Percentiles rank a stretch among this genome's conserved stretches.
These are phyloP conservation scores for Aplysia californica DNA, from an alignment of 1,140 invertebrate species.

Conservation along the genomic window DNA sequence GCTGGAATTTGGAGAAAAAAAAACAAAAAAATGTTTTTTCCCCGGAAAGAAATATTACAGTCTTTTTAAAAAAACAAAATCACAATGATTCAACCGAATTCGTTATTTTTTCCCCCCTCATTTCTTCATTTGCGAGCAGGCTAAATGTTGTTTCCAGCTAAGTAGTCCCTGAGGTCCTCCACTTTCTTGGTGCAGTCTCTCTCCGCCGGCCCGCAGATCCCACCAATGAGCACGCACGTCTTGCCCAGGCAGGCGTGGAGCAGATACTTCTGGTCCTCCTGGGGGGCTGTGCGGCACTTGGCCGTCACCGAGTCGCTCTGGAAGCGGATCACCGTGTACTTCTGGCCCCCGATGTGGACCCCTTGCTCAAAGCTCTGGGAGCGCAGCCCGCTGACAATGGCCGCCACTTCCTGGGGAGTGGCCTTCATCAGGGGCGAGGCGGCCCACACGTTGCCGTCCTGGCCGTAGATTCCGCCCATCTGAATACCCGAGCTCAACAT, in stretches of 20 bases:
- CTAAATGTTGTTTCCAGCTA: slow-evolving; percentile 12
- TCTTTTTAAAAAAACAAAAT: too few species aligned
- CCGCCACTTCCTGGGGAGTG: slow-evolving; percentile 13
- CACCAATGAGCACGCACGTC: slow-evolving; percentile 22
- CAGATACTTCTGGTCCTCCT: slow-evolving; percentile 8
- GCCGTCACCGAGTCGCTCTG: slow-evolving; percentile 6
- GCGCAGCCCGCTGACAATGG: slow-evolving; percentile 3
- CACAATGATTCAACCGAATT: too few species aligned
- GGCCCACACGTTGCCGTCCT: slow-evolving; percentile 3
- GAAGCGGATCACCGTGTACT: slow-evolving; percentile 13
- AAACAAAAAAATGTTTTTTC: too few species aligned
- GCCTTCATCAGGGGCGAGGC: slow-evolving; percentile 2
- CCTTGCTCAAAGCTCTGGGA: slow-evolving; percentile 2
- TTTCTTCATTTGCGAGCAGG: too few species aligned
- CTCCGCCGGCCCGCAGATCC: slow-evolving; percentile 16
- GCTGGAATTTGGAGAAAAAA: too few species aligned
- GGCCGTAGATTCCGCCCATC: slow-evolving; percentile 10
- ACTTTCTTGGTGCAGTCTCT: slow-evolving; percentile 13
- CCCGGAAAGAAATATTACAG: too few species aligned
- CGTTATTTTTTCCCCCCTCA: too few species aligned
- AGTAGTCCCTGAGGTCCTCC: slow-evolving; percentile 19
- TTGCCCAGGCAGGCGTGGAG: slow-evolving; percentile 15
- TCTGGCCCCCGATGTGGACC: not conserved
- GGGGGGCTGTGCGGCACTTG: slow-evolving; percentile 14
- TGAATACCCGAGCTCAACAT: slow-evolving; percentile 10